Evolutionary conservation across 2,888 invertebrate genomes (phyloP), one percentile per base, ranked within the genome.

Genomic region (Palloptera scutellata): DNA sequence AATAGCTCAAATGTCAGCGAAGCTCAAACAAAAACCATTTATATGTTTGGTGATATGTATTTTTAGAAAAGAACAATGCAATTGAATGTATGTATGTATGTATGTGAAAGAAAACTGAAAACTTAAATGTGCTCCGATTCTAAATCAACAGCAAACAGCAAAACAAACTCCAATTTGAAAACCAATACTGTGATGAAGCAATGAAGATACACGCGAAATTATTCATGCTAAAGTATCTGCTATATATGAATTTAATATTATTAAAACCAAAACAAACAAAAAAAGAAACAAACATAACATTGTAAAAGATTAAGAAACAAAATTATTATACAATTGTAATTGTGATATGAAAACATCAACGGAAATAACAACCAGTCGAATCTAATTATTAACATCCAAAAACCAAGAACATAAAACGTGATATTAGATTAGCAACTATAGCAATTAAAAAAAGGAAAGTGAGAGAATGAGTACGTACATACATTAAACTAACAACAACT

Each of bases 371-470:
- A 30, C 30, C 30, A 30, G 30, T 30, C 30, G 30, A 30, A 30
- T 30, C 30, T 30, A 30, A 30, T 30, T 30, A 30, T 30, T 55
- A 66, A 61, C 61, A 66, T 61, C 61, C 62, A 52, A 58, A 30
- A 30, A 61, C 57, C 41, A 61, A 66, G 51, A 67, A 17, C 48
- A 62, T 52, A 62, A 51, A 52, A 62, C 55, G 67, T 67, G 61
- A 66, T 66, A 61, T 58, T 67, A 64, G 51, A 54, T 30, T 15
- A 66, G 57, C 60, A 65, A 65, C 59, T 15, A 64, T 68, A 55
- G 64, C 64, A 70, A 67, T 55, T 70, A 70, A 58, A 62, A 54
- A 58, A 69, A 67, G 62, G 67, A 41, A 52, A 70, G 58, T 53
- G n/a, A n/a, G n/a, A n/a, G n/a, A n/a, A n/a, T n/a, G n/a, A n/a